Evolutionary conservation across 2,888 invertebrate species (phyloP).

Genomic region (Acanthoscelides obtectus): DNA sequence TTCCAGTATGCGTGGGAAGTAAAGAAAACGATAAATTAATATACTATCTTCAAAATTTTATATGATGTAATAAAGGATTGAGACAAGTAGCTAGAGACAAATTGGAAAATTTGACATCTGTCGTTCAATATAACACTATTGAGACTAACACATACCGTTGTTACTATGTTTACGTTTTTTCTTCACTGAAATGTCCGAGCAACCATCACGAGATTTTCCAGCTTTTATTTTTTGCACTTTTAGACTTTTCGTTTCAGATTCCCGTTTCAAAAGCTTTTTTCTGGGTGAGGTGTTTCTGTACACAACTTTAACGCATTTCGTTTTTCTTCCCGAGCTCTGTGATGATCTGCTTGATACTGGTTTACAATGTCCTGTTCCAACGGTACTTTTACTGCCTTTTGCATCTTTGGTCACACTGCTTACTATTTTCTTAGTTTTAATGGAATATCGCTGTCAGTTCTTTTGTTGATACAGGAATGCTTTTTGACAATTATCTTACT

Average conservation of each 20-base stretch:
- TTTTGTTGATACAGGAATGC: neutral
- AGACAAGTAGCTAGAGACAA: no score
- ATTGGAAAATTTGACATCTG: no score
- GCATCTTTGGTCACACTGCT: neutral
- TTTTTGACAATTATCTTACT: neutral
- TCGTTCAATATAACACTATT: no score
- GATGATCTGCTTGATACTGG: neutral
- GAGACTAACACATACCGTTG: neutral
- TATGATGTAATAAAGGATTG: no score
- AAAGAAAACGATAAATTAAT: no score
- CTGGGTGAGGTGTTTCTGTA: neutral
- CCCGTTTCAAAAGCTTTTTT: neutral
- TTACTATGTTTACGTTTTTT: neutral
- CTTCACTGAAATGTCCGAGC: neutral
- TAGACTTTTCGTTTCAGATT: neutral
- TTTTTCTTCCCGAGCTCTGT: neutral
- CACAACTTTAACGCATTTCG: neutral
- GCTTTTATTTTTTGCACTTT: neutral
- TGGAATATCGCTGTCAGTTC: neutral
- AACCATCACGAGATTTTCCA: neutral
- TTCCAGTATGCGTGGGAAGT: no score
- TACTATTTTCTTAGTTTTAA: constrained; percentile 4
- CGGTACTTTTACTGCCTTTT: neutral
- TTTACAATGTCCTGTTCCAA: neutral
- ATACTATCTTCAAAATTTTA: no score